Evolutionary conservation across 2,797 vertebrate genomes (phyloP).

Genomic region (Protonibea diacanthus): DNA sequence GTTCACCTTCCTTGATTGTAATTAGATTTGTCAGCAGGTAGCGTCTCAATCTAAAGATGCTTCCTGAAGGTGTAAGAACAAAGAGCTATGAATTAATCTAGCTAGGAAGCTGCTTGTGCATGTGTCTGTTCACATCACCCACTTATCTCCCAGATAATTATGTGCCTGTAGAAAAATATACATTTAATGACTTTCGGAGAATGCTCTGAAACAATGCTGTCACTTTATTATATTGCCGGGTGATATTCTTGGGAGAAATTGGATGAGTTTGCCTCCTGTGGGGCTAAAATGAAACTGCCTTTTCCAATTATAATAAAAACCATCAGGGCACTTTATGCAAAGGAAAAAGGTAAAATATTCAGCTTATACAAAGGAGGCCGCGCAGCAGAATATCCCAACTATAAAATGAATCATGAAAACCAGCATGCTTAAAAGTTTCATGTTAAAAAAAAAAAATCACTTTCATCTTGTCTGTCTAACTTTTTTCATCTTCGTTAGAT

Average conservation of each 20-base stretch:
- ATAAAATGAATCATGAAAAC: conserved; percentile 43
- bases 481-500: conserved; percentile 58
- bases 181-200: conserved; percentile 29
- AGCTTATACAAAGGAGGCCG: conserved; percentile 22
- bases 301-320: conserved; percentile 63
- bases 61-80: conserved; percentile 4
- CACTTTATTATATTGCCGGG: conserved; percentile 43
- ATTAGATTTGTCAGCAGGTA: conserved; percentile 56
- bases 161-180: conserved; percentile 1
- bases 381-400: conserved; percentile 16
- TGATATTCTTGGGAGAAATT: conserved; percentile 54
- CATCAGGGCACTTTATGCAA: conserved; percentile 51
- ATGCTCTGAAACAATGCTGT: conserved; percentile 45
- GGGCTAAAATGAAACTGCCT: conserved; percentile 60
- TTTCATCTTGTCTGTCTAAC: conserved; percentile 52
- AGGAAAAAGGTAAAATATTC: conserved; percentile 40
- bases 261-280: conserved; percentile 45
- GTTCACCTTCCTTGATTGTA: conserved; percentile 38
- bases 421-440: conserved; percentile 38
- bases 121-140: not conserved
- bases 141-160: conserved; percentile 10
- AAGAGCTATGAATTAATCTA: conserved; percentile 7
- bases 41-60: conserved; percentile 20
- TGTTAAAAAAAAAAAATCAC: conserved; percentile 17
- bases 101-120: not conserved